Conservation (phyloP, 2,113 vertebrate genomes). For the Burhinus oedicnemus region DNA sequence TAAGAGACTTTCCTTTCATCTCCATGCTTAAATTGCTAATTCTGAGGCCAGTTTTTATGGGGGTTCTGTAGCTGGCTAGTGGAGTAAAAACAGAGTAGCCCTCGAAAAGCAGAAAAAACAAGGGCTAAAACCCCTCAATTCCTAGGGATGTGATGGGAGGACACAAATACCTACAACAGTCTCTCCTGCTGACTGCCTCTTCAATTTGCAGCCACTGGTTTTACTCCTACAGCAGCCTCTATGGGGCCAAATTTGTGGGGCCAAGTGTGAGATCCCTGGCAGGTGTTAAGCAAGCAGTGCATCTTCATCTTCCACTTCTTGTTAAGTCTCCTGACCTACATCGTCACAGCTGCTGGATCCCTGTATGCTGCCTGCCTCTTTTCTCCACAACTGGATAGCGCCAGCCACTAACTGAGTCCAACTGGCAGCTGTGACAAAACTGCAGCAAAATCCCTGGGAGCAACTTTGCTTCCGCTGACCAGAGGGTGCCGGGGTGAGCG, state of each 20-base stretch:
- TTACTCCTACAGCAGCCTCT: not conserved
- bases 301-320: not conserved
- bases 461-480: not conserved
- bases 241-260: not conserved
- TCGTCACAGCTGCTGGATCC: not conserved
- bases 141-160: not conserved
- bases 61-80: not conserved
- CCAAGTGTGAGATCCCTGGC: not conserved
- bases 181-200: not conserved
- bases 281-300: not conserved
- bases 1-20: not conserved
- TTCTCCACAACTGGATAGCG: not conserved
- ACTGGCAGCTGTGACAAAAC: not conserved
- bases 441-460: not conserved
- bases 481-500: not conserved
- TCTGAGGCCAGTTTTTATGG: not conserved
- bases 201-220: not conserved
- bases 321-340: not conserved
- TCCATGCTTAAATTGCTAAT: not conserved
- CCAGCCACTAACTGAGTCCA: not conserved
- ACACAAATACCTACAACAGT: not conserved
- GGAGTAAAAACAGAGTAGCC: not conserved
- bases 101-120: not conserved
- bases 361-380: not conserved
- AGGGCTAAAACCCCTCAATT: not conserved